Evolutionary conservation across 2,888 invertebrate genomes (phyloP).

Genomic region (Pecten maximus): DNA sequence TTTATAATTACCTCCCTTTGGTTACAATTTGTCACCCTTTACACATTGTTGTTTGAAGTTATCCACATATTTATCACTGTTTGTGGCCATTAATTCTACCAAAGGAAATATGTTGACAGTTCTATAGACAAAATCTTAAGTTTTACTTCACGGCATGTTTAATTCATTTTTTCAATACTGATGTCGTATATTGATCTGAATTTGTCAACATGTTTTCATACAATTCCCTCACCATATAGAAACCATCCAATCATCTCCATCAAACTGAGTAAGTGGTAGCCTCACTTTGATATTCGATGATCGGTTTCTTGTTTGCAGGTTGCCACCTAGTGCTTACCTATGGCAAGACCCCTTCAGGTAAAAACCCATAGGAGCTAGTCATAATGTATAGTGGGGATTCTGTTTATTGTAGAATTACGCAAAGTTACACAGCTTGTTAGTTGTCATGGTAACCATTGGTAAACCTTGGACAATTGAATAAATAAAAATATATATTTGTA

Average conservation of each 20-base stretch:
- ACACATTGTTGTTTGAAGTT: no score
- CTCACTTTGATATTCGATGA: constrained; percentile 17
- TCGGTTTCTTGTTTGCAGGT: constrained; percentile 20
- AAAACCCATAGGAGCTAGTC: neutral
- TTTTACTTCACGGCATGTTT: no score
- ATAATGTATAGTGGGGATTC: neutral
- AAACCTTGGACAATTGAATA: neutral
- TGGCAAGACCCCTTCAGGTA: neutral
- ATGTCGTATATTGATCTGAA: neutral
- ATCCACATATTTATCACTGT: neutral
- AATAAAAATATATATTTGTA: no score
- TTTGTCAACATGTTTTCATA: neutral
- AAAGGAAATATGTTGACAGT: neutral
- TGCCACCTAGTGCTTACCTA: neutral
- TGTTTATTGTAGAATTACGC: neutral
- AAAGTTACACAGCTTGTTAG: neutral
- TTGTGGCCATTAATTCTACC: neutral
- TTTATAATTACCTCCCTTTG: no score
- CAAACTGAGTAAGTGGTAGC: neutral
- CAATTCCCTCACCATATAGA: neutral
- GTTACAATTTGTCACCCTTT: no score
- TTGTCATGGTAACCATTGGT: neutral
- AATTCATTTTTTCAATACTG: neutral
- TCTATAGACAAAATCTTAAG: no score
- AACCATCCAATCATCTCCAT: neutral